Evolutionary conservation across 2,113 vertebrate genomes (phyloP).

Genomic region (Geococcyx californianus): DNA sequence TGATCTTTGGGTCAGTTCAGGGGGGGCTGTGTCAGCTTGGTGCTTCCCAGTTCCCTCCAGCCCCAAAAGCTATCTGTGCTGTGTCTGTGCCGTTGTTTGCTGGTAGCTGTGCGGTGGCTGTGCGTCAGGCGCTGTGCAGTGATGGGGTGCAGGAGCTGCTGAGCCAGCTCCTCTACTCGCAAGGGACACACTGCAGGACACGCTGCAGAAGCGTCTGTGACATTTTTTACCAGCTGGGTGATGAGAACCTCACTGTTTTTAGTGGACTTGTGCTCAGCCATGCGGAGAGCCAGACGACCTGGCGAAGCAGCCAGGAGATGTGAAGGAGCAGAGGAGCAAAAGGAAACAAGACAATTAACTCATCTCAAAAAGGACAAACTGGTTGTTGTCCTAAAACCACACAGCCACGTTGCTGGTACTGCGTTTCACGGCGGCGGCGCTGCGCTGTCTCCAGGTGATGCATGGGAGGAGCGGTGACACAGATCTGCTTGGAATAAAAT

Average conservation of each 20-base stretch:
- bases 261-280: rapidly evolving
- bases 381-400: background rate
- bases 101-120: rapidly evolving
- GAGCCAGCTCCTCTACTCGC: background rate
- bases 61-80: rapidly evolving
- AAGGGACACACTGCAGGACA: background rate
- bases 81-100: background rate
- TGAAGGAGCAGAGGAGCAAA: background rate
- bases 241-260: background rate
- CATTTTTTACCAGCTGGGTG: background rate
- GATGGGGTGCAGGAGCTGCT: rapidly evolving
- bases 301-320: background rate
- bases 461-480: background rate
- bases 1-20: background rate
- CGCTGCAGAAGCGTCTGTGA: background rate
- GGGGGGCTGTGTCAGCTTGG: rapidly evolving
- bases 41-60: background rate
- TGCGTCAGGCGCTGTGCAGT: rapidly evolving
- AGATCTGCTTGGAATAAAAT: background rate
- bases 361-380: background rate
- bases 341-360: background rate
- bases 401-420: background rate
- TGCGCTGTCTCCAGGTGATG: background rate
- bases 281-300: rapidly evolving
- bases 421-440: background rate